These are phyloP conservation scores for Labeo calbasu DNA, from an alignment of 2,797 vertebrate species.

Conservation along the genomic window DNA sequence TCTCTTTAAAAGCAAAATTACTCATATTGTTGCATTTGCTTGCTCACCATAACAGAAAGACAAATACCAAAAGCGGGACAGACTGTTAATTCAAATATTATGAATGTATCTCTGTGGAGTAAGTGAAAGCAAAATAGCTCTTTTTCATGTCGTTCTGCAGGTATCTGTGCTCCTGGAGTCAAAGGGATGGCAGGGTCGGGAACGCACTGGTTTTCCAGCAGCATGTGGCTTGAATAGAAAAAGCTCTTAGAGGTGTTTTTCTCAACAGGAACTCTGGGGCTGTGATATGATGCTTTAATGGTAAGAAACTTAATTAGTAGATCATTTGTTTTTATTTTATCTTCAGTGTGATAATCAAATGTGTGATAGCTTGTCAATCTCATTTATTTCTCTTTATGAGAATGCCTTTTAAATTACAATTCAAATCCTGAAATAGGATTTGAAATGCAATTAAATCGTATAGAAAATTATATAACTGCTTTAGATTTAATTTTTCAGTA, in stretches of 20 bases:
- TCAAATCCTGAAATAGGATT: not conserved
- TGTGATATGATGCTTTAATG: conserved; percentile 36
- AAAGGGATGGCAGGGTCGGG: conserved; percentile 17
- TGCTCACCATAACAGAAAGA: not conserved
- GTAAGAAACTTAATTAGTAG: conserved; percentile 46
- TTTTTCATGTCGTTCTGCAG: not conserved
- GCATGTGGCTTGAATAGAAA: not conserved
- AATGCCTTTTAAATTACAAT: conserved; percentile 11
- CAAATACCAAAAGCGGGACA: not conserved
- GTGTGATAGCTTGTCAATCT: not conserved
- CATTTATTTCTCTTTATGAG: not conserved
- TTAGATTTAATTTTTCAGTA: not conserved
- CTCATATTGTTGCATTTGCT: not conserved
- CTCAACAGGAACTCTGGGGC: conserved; percentile 14
- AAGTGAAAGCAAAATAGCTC: not conserved
- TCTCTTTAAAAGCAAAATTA: not conserved
- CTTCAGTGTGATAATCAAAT: not conserved
- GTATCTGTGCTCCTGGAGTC: conserved; percentile 27
- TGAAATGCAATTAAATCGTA: conserved; percentile 1
- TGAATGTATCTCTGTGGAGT: not conserved
- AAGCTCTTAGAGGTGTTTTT: conserved; percentile 16
- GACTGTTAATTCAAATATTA: not conserved
- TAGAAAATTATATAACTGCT: not conserved
- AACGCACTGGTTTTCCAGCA: conserved; percentile 41
- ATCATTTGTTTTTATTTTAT: conserved; percentile 20